These are phyloP conservation scores for Hoplodrina ambigua DNA, from an alignment of 2,888 invertebrate genomes.

Conservation along the genomic window DNA sequence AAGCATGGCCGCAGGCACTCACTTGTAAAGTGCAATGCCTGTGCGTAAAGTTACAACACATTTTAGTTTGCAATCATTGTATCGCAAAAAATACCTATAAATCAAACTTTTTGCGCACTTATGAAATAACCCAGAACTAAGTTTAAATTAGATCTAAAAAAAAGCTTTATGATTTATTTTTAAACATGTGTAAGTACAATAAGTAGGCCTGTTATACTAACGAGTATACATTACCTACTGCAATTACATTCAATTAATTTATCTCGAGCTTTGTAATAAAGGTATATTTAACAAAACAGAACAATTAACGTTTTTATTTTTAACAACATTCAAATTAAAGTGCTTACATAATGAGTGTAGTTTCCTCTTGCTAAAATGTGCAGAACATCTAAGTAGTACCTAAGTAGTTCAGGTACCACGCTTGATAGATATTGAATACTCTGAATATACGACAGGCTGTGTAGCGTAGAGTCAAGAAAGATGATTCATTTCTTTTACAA, in stretches of 20 bases:
- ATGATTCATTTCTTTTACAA: no score
- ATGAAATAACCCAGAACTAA: slow-evolving; percentile 20
- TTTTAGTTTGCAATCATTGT: slow-evolving; percentile 33
- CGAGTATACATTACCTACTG: slow-evolving; percentile 57
- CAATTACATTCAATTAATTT: slow-evolving; percentile 69
- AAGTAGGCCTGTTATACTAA: slow-evolving; percentile 49
- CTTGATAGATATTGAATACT: background rate
- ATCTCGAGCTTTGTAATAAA: slow-evolving; percentile 61
- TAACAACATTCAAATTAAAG: slow-evolving; percentile 59
- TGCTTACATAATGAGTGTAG: slow-evolving; percentile 44
- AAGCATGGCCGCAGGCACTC: slow-evolving; percentile 34
- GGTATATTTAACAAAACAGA: slow-evolving; percentile 68
- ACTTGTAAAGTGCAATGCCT: slow-evolving; percentile 36
- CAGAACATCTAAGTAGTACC: slow-evolving; percentile 13
- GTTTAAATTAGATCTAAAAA: slow-evolving; percentile 26
- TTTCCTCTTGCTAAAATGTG: slow-evolving; percentile 44
- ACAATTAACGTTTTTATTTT: slow-evolving; percentile 65
- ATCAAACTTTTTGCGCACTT: slow-evolving; percentile 28
- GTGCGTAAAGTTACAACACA: slow-evolving; percentile 51
- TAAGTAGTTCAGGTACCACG: background rate
- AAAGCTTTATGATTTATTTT: slow-evolving; percentile 25
- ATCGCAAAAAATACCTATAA: slow-evolving; percentile 27
- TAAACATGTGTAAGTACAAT: slow-evolving; percentile 12
- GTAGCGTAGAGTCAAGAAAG: background rate
- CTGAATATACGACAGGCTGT: background rate